Evolutionary conservation across 2,888 invertebrate species (phyloP), one percentile per base, ranked within the genome.

Genomic region (Plusia festucae): DNA sequence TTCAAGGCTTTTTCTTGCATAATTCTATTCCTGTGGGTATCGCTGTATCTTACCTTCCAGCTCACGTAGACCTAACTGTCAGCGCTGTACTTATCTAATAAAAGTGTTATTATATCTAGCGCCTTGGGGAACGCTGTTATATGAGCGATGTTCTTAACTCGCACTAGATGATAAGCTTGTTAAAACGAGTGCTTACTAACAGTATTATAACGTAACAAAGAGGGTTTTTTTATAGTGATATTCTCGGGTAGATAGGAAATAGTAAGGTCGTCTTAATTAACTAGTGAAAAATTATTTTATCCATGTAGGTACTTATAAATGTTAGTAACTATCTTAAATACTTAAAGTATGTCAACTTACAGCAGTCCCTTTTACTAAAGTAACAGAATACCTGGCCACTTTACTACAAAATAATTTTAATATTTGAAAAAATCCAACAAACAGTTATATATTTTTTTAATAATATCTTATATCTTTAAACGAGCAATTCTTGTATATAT

Each of bases 11-110:
- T 20, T 53, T 44, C 65, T 65, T 65, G 70, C 70, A 65, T 74
- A 74, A 32, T 49, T 57, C 24, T 60, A 62, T 8, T 62, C 70
- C 53, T 11, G 2, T 65, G 65, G 65, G 62, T 69, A 69, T 73
- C 55, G 60, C 20, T 73, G 51, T 27, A 65, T 40, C 51, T 51
- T 49, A 49, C 46, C 20, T 65, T 59, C 53, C 70, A 52, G 40
- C 60, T 69, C 65, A 74, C 60, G 62, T 63, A 20, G n/a, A 65
- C 60, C 62, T 65, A 65, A 62, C 62, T 65, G 62, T 65, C 70
- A 57, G 52, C 62, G 30, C 53, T 51, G 52, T 68, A 60, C 68
- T 73, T 73, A 73, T 73, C 58, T 68, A 64, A 68, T 73, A 73
- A 73, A 68, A 73, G 53, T 73, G 59, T 15, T 73, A 56, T 65